Evolutionary conservation across 2,888 invertebrate genomes (phyloP), one percentile per base, ranked within the genome.

Genomic region (Hoplodrina ambigua): DNA sequence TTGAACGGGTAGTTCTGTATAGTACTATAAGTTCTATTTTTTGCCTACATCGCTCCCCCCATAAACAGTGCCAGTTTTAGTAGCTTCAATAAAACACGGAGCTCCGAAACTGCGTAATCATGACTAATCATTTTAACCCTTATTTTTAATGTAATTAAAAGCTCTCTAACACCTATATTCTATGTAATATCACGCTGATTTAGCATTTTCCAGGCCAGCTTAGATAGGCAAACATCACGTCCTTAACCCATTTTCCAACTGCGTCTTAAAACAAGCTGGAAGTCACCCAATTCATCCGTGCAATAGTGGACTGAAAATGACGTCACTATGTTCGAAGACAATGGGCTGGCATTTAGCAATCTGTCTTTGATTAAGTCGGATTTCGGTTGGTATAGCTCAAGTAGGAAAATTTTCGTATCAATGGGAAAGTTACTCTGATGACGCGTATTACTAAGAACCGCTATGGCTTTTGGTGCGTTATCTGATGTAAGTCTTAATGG

Each of bases 271-370:
- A 64, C 57, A 54, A 49, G 52, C 55, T 80, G 79, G 80, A 80
- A 82, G 80, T 64, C 75, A 56, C 53, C 83, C 83, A 82, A 82
- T 73, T 79, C 80, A 67, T 67, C 52, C 52, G 63, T 55, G 60
- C 60, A 44, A 52, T 60, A 61, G 72, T 63, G 67, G 57, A 58
- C 78, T 82, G 79, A n/a, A 68, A 82, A 44, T 81, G 82, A 67
- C 73, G 82, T 63, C 72, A 78, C 72, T 56, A 33, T 67, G 54
- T 67, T 81, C 20, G 72, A 57, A 78, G 78, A 82, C 82, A 78
- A 78, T 82, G 54, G 78, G 55, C 49, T 33, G 49, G 66, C 55
- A 44, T 58, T 67, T 59, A 77, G 72, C 49, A 62, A 55, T 67
- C 54, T 61, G 57, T 55, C 54, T 72, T 78, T 55, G 67, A 81